These are phyloP conservation scores for Lepidochitona cinerea DNA, from an alignment of 2,888 invertebrate genomes.

Conservation along the genomic window DNA sequence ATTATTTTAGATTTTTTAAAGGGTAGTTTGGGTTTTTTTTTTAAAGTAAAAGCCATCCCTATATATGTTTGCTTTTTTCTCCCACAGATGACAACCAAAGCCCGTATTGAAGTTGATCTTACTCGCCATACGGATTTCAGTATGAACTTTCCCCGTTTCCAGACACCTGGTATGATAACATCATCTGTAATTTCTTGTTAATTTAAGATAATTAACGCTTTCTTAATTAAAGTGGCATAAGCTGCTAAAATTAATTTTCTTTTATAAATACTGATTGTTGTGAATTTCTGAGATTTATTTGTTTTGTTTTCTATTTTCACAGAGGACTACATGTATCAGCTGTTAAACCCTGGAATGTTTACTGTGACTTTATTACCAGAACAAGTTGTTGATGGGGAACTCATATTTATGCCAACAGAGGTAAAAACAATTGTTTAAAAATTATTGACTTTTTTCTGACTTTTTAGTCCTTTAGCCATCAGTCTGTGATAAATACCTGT, in stretches of 20 bases:
- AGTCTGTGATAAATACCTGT: too few relatives aligned
- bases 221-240: too few relatives aligned
- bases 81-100: constrained; percentile 55
- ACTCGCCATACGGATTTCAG: constrained; percentile 64
- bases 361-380: constrained; percentile 60
- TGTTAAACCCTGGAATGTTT: constrained; percentile 64
- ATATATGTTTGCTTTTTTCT: not conserved
- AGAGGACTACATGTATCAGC: constrained; percentile 65
- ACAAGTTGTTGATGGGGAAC: constrained; percentile 59
- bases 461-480: too few relatives aligned
- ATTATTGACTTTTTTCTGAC: too few relatives aligned
- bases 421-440: too few relatives aligned
- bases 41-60: too few relatives aligned
- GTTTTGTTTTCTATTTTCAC: constrained; percentile 16
- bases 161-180: constrained; percentile 54
- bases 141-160: constrained; percentile 61
- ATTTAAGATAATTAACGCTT: not conserved
- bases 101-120: constrained; percentile 66
- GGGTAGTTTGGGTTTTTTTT: too few relatives aligned
- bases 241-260: too few relatives aligned
- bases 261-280: too few relatives aligned
- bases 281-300: not conserved
- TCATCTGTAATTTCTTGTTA: not conserved
- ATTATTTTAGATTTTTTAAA: too few relatives aligned
- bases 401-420: constrained; percentile 68